A percentile compares a stretch with the other conserved stretches of the same genome.
Evolutionary conservation across 2,113 vertebrate species (phyloP).

Genomic region (Lycocorax pyrrhopterus): DNA sequence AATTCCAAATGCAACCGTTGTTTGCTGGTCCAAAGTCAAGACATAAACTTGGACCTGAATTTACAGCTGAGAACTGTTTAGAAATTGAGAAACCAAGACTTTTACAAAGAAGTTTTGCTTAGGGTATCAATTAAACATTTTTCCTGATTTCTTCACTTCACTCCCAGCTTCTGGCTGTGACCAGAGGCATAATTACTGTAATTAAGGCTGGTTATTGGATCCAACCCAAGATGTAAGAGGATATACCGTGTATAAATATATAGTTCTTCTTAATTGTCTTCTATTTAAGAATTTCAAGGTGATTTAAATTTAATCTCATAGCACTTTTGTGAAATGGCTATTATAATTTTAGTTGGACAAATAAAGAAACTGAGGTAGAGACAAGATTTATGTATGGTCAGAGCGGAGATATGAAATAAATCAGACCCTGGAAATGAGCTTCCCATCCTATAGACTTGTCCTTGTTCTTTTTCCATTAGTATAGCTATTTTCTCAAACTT

Average conservation of each 20-base stretch:
- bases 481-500: constrained; percentile 48
- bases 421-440: constrained; percentile 51
- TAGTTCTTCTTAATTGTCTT: constrained; percentile 58
- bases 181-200: constrained; percentile 45
- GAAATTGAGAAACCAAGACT: background rate
- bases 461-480: constrained; percentile 57
- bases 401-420: constrained; percentile 16
- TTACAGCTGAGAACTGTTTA: background rate
- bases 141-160: background rate
- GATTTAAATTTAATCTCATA: constrained; percentile 48
- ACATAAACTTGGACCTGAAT: background rate
- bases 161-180: constrained; percentile 1
- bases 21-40: background rate
- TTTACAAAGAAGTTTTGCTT: background rate
- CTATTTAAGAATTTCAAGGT: constrained; percentile 53
- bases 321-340: constrained; percentile 20
- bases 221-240: constrained; percentile 47
- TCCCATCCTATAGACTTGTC: constrained; percentile 47
- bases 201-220: constrained; percentile 53
- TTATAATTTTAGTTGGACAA: constrained; percentile 41
- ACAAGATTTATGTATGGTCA: constrained; percentile 31
- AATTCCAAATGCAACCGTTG: background rate
- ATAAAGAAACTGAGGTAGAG: constrained; percentile 56
- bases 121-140: background rate
- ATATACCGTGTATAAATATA: constrained; percentile 52